Conservation (phyloP, 2,797 vertebrate genomes). For the Synaphobranchus kaupii region DNA sequence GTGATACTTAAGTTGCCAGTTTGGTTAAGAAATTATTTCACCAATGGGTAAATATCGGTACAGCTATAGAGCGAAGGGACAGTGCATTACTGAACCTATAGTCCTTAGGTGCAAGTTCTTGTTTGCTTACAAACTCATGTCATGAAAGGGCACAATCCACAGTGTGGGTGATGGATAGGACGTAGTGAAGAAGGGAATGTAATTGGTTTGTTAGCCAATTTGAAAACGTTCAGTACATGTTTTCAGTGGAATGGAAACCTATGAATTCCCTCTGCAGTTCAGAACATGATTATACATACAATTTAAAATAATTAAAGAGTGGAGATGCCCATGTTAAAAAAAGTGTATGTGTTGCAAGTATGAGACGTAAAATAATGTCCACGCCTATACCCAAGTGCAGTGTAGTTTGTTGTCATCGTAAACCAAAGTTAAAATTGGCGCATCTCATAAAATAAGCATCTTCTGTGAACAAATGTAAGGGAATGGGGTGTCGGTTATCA, state of each 20-base stretch:
- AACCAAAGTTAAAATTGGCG: conserved; percentile 1
- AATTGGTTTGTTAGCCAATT: not conserved
- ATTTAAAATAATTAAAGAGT: not conserved
- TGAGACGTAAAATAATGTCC: not conserved
- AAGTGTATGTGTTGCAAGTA: not conserved
- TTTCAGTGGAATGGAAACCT: not conserved
- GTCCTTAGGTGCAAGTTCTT: not conserved
- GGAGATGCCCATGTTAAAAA: not conserved
- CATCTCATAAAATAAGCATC: not conserved
- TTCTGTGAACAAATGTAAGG: not conserved
- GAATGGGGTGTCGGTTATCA: not conserved
- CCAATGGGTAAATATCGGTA: not conserved
- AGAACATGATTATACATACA: not conserved
- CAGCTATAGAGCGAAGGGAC: not conserved
- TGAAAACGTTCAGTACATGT: not conserved
- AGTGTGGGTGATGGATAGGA: not conserved
- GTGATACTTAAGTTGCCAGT: too few species aligned
- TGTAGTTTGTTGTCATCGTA: not conserved
- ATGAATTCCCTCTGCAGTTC: not conserved
- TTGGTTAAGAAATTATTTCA: not conserved
- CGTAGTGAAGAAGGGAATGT: not conserved
- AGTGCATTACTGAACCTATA: not conserved
- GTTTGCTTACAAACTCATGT: not conserved
- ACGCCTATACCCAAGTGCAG: not conserved
- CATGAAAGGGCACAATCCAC: not conserved